These are phyloP conservation scores for Scolanthus callimorphus DNA, from an alignment of 92 coral and sea anemone species.

Conservation along the genomic window DNA sequence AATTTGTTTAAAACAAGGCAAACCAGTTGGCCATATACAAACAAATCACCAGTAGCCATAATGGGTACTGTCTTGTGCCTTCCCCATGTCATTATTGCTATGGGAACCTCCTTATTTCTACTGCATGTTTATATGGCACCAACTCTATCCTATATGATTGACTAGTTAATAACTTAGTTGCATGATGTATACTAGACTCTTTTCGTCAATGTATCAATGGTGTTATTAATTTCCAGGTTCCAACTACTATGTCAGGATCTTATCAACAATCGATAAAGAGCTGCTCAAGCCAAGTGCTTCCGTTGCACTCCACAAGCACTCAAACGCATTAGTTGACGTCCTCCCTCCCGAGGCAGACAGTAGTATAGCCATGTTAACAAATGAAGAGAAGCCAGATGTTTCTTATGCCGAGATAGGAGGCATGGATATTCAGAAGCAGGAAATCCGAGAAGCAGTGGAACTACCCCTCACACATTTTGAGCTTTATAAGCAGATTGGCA, in stretches of 20 bases:
- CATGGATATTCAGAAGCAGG: constrained; percentile 99
- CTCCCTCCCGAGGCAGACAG: constrained; percentile 99
- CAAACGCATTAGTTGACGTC: constrained; percentile 95
- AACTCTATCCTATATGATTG: no score
- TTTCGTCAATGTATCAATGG: no score
- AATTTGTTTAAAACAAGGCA: no score
- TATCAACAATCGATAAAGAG: constrained; percentile 94
- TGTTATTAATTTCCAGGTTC: constrained; percentile 90
- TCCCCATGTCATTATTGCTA: no score
- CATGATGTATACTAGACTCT: no score
- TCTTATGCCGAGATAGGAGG: constrained; percentile 95
- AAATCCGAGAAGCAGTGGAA: constrained; percentile 97
- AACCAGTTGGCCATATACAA: no score
- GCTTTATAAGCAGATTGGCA: constrained; percentile 99
- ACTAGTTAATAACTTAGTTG: no score
- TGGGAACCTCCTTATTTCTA: no score
- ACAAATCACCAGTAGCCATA: no score
- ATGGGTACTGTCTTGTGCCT: no score
- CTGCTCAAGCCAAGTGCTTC: constrained; percentile 98
- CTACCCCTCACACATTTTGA: constrained; percentile 97
- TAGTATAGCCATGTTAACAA: constrained; percentile 94
- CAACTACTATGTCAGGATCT: constrained; percentile 90
- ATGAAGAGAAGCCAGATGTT: constrained; percentile 91
- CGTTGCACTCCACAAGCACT: constrained; percentile 98
- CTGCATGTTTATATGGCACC: no score